These are phyloP conservation scores for Fragum whitleyi DNA, from an alignment of 2,888 invertebrate species.

Conservation along the genomic window DNA sequence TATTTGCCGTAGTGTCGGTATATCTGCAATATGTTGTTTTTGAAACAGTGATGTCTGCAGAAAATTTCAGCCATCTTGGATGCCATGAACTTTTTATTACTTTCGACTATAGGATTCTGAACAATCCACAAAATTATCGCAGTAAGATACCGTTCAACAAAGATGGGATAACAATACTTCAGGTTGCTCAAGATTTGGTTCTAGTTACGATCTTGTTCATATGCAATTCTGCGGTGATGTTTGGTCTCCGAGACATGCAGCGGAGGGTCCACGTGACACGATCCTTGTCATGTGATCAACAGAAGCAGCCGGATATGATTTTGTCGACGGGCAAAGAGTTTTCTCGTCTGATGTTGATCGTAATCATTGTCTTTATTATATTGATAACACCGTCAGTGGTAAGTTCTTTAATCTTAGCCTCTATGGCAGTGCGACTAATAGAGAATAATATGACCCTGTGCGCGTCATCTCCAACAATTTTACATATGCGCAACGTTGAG, in stretches of 20 bases:
- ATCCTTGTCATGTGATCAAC: constrained; percentile 11
- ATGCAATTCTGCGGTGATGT: constrained; percentile 59
- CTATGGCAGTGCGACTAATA: too few relatives aligned
- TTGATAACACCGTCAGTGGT: constrained; percentile 58
- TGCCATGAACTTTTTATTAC: constrained; percentile 34
- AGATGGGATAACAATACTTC: constrained; percentile 22
- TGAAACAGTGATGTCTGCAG: background rate
- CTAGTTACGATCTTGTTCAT: constrained; percentile 48
- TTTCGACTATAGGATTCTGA: constrained; percentile 39
- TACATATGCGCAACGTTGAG: too few relatives aligned
- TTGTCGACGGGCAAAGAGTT: constrained; percentile 57
- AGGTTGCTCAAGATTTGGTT: constrained; percentile 52
- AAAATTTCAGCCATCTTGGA: constrained; percentile 5
- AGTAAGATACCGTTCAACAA: background rate
- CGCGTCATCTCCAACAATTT: too few relatives aligned
- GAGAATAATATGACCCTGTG: too few relatives aligned
- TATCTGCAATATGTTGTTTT: constrained; percentile 38
- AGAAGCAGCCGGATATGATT: constrained; percentile 47
- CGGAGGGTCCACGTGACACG: constrained; percentile 45
- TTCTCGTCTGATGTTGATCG: constrained; percentile 61
- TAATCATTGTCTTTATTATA: constrained; percentile 59
- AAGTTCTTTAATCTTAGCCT: constrained; percentile 12
- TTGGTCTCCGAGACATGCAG: constrained; percentile 58
- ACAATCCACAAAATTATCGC: background rate
- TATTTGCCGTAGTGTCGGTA: constrained; percentile 37